Evolutionary conservation across 2,797 vertebrate species (phyloP).

Genomic region (Rhinella marina): DNA sequence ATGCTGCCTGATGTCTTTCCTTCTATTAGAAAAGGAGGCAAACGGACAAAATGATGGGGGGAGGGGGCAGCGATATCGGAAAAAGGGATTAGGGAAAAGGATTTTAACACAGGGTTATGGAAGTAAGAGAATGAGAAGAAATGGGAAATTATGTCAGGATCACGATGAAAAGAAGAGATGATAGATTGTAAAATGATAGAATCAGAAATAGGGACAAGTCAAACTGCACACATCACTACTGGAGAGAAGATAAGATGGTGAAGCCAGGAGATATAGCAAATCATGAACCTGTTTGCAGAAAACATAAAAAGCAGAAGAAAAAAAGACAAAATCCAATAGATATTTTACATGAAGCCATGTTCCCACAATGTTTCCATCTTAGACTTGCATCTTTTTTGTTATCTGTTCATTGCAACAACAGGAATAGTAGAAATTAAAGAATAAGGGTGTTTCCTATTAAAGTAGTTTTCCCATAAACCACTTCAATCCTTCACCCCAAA

Average conservation of each 20-base stretch:
- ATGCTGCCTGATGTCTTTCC: slow-evolving; percentile 51
- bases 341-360: background rate
- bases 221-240: background rate
- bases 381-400: background rate
- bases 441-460: background rate
- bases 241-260: background rate
- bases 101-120: slow-evolving; percentile 32
- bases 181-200: background rate
- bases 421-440: background rate
- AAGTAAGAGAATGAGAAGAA: slow-evolving; percentile 10
- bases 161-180: slow-evolving; percentile 1
- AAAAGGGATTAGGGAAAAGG: slow-evolving; percentile 34
- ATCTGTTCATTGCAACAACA: background rate
- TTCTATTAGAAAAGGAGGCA: slow-evolving; percentile 36
- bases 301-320: background rate
- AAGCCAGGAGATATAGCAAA: background rate
- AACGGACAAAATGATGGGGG: slow-evolving; percentile 33
- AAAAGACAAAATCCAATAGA: background rate
- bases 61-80: slow-evolving; percentile 25
- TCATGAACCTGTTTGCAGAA: background rate
- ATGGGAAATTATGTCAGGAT: slow-evolving; percentile 18
- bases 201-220: background rate
- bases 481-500: no score
- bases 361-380: background rate
- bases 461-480: no score